Conservation (phyloP, 2,888 invertebrate genomes). For the Lordiphosa andalusiaca region DNA sequence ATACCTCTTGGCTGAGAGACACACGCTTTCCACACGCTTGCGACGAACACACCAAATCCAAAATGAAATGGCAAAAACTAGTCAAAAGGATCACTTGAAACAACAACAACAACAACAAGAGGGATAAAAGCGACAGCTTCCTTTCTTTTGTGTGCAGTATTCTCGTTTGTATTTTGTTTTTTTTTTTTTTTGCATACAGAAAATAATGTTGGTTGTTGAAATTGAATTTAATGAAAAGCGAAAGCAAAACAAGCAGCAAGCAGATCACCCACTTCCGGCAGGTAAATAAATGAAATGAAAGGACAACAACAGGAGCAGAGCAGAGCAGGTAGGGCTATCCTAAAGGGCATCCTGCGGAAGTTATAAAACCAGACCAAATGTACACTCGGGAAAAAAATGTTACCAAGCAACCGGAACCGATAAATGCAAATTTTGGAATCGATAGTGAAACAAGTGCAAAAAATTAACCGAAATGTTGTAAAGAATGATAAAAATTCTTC, state of each 20-base stretch:
- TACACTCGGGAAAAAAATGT: too few relatives aligned
- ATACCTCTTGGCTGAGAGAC: background rate
- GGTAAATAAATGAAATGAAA: constrained; percentile 27
- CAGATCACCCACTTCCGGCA: constrained; percentile 23
- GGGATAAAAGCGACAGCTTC: constrained; percentile 67
- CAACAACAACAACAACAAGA: constrained; percentile 7
- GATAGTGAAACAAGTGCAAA: too few relatives aligned
- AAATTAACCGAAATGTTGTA: too few relatives aligned
- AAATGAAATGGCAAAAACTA: constrained; percentile 16
- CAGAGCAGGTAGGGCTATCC: constrained; percentile 29
- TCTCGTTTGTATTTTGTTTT: constrained; percentile 25
- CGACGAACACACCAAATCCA: constrained; percentile 9
- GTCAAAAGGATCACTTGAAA: constrained; percentile 26
- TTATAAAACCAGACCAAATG: background rate
- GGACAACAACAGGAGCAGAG: constrained; percentile 7
- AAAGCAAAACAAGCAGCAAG: constrained; percentile 49
- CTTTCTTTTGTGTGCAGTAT: constrained; percentile 46
- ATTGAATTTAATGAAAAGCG: constrained; percentile 69
- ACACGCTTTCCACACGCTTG: constrained; percentile 32
- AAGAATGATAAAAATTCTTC: too few relatives aligned
- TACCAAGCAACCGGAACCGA: too few relatives aligned
- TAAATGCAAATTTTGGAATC: too few relatives aligned
- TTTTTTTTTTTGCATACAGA: constrained; percentile 50
- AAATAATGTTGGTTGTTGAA: constrained; percentile 32
- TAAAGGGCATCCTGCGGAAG: constrained; percentile 21